Evolutionary conservation across 2,113 vertebrate species (phyloP).

Genomic region (Rhea americana): DNA sequence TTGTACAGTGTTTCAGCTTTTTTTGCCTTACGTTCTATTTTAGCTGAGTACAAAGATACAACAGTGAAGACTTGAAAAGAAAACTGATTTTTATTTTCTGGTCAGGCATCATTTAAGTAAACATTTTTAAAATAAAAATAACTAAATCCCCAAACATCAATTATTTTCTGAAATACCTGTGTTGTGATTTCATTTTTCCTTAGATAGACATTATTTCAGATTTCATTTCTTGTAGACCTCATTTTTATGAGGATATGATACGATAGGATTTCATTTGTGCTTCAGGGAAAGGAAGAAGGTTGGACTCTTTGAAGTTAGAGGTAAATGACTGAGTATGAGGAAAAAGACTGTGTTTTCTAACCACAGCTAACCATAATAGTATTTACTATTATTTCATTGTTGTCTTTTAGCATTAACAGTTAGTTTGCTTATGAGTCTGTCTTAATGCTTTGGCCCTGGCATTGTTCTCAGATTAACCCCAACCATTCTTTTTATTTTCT

Average conservation of each 20-base stretch:
- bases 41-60: background rate
- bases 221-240: background rate
- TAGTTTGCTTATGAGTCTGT: background rate
- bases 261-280: background rate
- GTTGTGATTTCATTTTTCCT: background rate
- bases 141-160: background rate
- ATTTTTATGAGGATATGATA: background rate
- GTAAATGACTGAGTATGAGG: background rate
- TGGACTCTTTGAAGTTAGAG: background rate
- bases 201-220: background rate
- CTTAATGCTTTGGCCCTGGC: background rate
- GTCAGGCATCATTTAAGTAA: background rate
- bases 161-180: background rate
- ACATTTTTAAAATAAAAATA: background rate
- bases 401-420: background rate
- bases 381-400: background rate
- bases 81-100: background rate
- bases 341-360: background rate
- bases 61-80: background rate
- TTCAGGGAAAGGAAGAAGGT: background rate
- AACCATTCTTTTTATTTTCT: background rate
- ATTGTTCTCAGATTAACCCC: background rate
- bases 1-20: background rate
- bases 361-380: background rate
- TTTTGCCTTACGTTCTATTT: background rate